These are phyloP conservation scores for Amphilophus citrinellus DNA, from an alignment of 2,113 vertebrate species.

Conservation along the genomic window DNA sequence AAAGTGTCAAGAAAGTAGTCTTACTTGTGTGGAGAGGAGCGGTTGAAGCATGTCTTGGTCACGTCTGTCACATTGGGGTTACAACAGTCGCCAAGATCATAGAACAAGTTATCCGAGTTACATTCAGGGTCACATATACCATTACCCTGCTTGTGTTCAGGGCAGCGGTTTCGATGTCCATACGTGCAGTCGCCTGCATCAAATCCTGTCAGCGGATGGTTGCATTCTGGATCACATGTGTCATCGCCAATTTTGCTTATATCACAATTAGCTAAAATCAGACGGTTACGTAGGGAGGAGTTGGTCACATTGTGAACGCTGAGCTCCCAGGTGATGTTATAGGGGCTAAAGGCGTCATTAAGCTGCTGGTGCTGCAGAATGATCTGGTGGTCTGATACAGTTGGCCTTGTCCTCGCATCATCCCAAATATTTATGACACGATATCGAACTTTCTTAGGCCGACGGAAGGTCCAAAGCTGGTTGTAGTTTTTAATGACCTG, in stretches of 20 bases:
- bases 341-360: constrained; percentile 89
- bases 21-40: constrained; percentile 95
- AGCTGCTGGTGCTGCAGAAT: constrained; percentile 94
- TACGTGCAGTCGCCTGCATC: constrained; percentile 92
- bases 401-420: constrained; percentile 85
- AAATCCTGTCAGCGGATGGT: constrained; percentile 92
- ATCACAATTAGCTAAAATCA: constrained; percentile 97
- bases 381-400: constrained; percentile 92
- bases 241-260: constrained; percentile 94
- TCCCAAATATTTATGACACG: constrained; percentile 93
- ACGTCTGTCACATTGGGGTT: constrained; percentile 96
- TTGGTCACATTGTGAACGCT: constrained; percentile 91
- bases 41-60: constrained; percentile 97
- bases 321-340: constrained; percentile 98
- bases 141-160: constrained; percentile 88
- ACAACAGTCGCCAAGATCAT: constrained; percentile 95
- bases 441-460: constrained; percentile 91
- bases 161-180: constrained; percentile 79
- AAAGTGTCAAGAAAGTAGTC: constrained; percentile 29
- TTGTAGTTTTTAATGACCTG: constrained; percentile 95
- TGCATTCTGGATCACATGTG: constrained; percentile 93
- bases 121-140: constrained; percentile 95
- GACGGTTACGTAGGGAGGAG: constrained; percentile 89
- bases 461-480: constrained; percentile 88
- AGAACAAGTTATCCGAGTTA: constrained; percentile 92